These are phyloP conservation scores for Spodoptera frugiperda DNA, from an alignment of 1,140 invertebrate genomes.

Conservation along the genomic window DNA sequence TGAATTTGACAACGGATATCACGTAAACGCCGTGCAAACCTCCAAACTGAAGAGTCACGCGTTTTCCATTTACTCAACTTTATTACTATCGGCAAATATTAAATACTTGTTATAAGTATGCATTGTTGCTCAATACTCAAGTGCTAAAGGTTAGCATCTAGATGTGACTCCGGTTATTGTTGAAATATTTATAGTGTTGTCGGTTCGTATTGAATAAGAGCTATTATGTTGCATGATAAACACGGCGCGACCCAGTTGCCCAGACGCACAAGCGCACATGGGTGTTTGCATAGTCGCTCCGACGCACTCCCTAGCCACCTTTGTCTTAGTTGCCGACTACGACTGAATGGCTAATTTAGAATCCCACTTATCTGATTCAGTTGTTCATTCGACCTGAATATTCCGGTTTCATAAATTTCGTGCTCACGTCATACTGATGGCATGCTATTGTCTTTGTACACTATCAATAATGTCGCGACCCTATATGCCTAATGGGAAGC, in stretches of 20 bases:
- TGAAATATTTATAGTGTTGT: slow-evolving; percentile 14
- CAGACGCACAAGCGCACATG: slow-evolving; percentile 50
- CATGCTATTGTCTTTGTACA: slow-evolving; percentile 62
- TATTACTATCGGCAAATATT: slow-evolving; percentile 57
- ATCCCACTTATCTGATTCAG: slow-evolving; percentile 79
- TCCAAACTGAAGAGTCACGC: slow-evolving; percentile 68
- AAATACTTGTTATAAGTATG: slow-evolving; percentile 40
- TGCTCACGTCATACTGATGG: slow-evolving; percentile 62
- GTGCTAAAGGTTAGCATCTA: slow-evolving; percentile 31
- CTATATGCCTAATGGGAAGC: slow-evolving; percentile 48
- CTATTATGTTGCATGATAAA: slow-evolving; percentile 72
- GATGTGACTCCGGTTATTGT: slow-evolving; percentile 32
- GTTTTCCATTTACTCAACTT: slow-evolving; percentile 60
- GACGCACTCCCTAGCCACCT: slow-evolving; percentile 68
- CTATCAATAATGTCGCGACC: slow-evolving; percentile 48
- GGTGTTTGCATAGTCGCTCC: slow-evolving; percentile 71
- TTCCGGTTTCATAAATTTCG: slow-evolving; percentile 73
- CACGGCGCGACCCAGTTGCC: slow-evolving; percentile 73
- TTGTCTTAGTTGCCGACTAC: slow-evolving; percentile 70
- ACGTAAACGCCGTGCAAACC: slow-evolving; percentile 64
- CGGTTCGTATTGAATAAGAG: slow-evolving; percentile 62
- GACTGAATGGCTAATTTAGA: slow-evolving; percentile 79
- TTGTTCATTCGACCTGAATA: slow-evolving; percentile 79
- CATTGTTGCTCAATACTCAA: slow-evolving; percentile 17
- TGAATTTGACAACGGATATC: slow-evolving; percentile 67